A percentile compares a stretch with the other conserved stretches of the same genome.
phyloP scores from a whole-genome alignment of 1,140 invertebrate species.

The Zaprionus lachaisei region DNA sequence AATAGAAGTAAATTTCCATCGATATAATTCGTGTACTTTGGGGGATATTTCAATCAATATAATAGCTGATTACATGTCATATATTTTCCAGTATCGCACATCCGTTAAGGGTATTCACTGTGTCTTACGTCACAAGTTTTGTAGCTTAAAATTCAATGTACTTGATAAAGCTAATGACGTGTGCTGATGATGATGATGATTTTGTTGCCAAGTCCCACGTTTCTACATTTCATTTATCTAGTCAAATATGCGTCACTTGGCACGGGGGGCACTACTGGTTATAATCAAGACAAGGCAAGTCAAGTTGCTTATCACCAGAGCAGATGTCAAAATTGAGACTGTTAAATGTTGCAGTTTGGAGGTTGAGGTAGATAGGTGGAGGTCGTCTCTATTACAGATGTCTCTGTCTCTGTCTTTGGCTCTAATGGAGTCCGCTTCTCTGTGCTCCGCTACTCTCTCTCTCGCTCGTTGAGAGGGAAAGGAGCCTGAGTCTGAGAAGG shows the following conservation, averaged over 20 bases:
- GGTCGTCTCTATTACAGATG: too few species aligned
- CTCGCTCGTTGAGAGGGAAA: too few species aligned
- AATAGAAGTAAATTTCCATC: background rate
- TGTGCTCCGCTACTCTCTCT: too few species aligned
- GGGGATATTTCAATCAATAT: background rate
- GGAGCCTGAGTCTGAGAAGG: too few species aligned
- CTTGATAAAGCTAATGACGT: slow-evolving; percentile 6
- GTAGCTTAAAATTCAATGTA: background rate
- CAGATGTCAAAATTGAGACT: slow-evolving; percentile 48
- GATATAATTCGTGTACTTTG: background rate
- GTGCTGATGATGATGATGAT: background rate
- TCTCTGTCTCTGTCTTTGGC: too few species aligned
- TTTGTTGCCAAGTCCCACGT: background rate
- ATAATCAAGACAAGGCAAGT: too few species aligned
- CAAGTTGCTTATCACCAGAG: background rate
- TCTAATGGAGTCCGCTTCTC: too few species aligned
- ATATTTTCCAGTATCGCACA: background rate
- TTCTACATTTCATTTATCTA: background rate
- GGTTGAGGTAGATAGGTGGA: too few species aligned
- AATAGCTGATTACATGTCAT: slow-evolving; percentile 1
- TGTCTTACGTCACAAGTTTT: slow-evolving; percentile 1
- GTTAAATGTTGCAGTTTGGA: slow-evolving; percentile 48
- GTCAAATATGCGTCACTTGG: slow-evolving; percentile 2
- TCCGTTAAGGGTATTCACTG: background rate
- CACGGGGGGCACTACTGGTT: too few species aligned